A percentile compares a stretch with the other conserved stretches of the same genome.
Conservation (phyloP, 1,140 invertebrate genomes). For the Drosophila cardini region DNA sequence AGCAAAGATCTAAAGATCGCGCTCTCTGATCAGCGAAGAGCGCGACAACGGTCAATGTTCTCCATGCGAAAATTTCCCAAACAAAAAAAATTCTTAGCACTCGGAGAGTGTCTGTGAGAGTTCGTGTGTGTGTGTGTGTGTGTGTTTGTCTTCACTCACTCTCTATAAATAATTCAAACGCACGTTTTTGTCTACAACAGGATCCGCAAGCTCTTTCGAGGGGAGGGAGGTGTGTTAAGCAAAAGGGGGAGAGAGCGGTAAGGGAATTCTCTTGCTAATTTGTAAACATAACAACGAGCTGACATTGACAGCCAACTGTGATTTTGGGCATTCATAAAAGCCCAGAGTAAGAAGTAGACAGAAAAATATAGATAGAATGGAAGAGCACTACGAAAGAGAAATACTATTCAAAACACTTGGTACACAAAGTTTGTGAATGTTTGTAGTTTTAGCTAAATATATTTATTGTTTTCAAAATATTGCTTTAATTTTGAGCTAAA, state of each 20-base stretch:
- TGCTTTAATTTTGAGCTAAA: not conserved
- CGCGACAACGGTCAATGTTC: conserved; percentile 43
- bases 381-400: not conserved
- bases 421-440: not conserved
- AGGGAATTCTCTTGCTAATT: conserved; percentile 57
- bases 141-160: conserved; percentile 37
- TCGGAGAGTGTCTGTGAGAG: not conserved
- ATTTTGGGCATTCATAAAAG: conserved; percentile 52
- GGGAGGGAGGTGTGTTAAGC: too few relatives aligned
- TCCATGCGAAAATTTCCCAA: conserved; percentile 55
- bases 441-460: not conserved
- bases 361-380: conserved; percentile 14
- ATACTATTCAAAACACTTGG: not conserved
- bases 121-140: too few relatives aligned
- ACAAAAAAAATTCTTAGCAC: conserved; percentile 55
- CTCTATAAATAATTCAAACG: conserved; percentile 72
- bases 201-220: conserved; percentile 43
- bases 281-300: conserved; percentile 54
- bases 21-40: conserved; percentile 1
- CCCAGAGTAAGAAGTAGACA: not conserved
- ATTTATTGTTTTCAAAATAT: too few relatives aligned
- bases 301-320: conserved; percentile 57
- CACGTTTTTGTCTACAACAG: conserved; percentile 65
- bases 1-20: conserved; percentile 50
- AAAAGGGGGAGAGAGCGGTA: not conserved